Percentiles rank a stretch among this genome's conserved stretches.
Conservation (phyloP, 1,140 invertebrate genomes). For the Apolygus lucorum region DNA sequence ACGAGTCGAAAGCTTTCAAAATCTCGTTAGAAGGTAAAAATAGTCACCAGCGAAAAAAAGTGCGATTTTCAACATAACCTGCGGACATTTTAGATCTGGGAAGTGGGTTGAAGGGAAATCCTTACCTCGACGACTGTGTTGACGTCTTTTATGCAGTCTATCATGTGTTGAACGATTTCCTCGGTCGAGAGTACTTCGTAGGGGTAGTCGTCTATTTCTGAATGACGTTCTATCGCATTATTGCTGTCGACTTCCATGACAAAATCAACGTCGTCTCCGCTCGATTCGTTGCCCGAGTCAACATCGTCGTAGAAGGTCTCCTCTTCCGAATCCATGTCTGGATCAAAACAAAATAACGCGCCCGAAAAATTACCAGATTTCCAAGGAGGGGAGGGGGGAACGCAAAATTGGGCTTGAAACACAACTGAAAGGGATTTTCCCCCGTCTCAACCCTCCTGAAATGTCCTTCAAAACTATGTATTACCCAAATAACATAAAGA, state of each 20-base stretch:
- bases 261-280: constrained; percentile 83
- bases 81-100: constrained; percentile 4
- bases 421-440: no score
- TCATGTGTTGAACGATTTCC: constrained; percentile 94
- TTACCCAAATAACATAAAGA: neutral
- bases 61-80: constrained; percentile 22
- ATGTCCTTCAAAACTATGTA: neutral
- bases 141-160: constrained; percentile 93
- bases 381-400: no score
- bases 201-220: constrained; percentile 80
- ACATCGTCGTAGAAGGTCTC: constrained; percentile 77
- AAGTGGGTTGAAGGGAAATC: neutral
- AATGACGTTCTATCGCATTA: constrained; percentile 62
- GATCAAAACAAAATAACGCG: no score
- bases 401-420: no score
- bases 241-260: constrained; percentile 81
- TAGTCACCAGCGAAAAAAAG: constrained; percentile 10
- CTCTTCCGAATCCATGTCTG: constrained; percentile 81
- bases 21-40: no score
- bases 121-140: constrained; percentile 76
- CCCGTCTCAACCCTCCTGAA: neutral
- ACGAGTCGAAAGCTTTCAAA: no score
- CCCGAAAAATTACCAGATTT: no score
- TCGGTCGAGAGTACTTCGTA: constrained; percentile 91
- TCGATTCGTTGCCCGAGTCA: constrained; percentile 84